Evolutionary conservation across 1,140 invertebrate genomes (phyloP).

Genomic region (Sinonovacula constricta): DNA sequence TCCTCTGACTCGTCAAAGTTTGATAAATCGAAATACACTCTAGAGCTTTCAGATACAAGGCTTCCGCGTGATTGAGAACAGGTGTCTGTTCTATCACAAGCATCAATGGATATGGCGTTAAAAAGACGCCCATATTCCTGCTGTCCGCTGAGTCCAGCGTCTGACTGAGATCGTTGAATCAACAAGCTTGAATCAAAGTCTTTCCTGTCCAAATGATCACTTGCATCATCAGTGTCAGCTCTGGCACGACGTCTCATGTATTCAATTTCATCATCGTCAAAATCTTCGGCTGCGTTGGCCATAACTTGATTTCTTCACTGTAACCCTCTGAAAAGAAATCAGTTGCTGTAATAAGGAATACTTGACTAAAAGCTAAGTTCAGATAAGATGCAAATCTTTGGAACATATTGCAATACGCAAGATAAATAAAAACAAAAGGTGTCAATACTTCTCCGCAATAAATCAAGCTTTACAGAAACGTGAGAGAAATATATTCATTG

Average conservation of each 20-base stretch:
- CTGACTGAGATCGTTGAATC: constrained; percentile 63
- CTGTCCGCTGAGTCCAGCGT: constrained; percentile 45
- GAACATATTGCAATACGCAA: no score
- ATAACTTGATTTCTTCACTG: not conserved
- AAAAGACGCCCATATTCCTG: constrained; percentile 15
- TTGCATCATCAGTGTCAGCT: constrained; percentile 7
- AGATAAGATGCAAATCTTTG: not conserved
- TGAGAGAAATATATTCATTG: no score
- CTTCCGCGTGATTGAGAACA: constrained; percentile 25
- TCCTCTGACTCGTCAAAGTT: constrained; percentile 52
- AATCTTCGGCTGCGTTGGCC: not conserved
- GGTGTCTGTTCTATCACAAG: constrained; percentile 27
- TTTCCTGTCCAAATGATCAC: not conserved
- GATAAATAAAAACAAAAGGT: no score
- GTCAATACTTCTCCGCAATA: no score
- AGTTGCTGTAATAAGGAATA: not conserved
- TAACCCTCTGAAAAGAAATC: not conserved
- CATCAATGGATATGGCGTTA: constrained; percentile 50
- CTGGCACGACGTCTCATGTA: constrained; percentile 5
- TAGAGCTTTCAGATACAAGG: constrained; percentile 62
- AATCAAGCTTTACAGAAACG: no score
- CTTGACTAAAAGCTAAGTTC: not conserved
- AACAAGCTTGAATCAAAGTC: constrained; percentile 60
- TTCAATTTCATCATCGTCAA: not conserved
- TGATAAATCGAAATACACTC: constrained; percentile 66